A percentile compares a stretch with the other conserved stretches of the same genome.
Conservation (phyloP, 2,113 vertebrate genomes). For the Myotis brandtii region DNA sequence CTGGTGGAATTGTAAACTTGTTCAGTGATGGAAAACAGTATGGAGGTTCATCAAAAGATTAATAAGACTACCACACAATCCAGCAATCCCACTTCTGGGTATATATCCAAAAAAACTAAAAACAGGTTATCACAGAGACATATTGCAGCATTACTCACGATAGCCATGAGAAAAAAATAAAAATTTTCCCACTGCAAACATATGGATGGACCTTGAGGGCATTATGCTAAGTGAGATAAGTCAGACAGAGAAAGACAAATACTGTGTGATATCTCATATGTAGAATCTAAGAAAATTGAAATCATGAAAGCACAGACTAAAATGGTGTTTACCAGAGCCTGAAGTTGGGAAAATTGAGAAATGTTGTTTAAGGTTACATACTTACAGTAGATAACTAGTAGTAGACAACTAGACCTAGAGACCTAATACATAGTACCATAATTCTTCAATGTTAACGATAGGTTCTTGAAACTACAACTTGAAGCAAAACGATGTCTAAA, state of each 20-base stretch:
- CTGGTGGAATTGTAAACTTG: not conserved
- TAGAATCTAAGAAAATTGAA: not conserved
- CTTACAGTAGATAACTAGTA: not conserved
- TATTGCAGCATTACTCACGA: not conserved
- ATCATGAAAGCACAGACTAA: not conserved
- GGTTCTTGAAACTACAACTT: not conserved
- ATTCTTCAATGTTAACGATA: not conserved
- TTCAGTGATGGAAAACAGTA: not conserved
- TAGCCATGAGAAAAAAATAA: not conserved
- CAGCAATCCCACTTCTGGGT: not conserved
- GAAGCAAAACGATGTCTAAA: not conserved
- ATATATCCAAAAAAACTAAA: not conserved
- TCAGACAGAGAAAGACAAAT: not conserved
- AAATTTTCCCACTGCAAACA: not conserved
- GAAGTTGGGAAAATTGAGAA: not conserved
- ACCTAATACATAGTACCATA: not conserved
- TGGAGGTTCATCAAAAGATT: not conserved
- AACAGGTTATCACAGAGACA: not conserved
- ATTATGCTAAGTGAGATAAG: not conserved
- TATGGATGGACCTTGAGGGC: not conserved
- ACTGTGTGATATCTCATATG: not conserved
- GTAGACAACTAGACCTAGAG: not conserved
- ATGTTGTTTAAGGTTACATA: not conserved
- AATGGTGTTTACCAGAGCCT: not conserved
- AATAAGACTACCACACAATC: not conserved